These are phyloP conservation scores for Nettapus auritus DNA, from an alignment of 2,113 vertebrate species.

Conservation along the genomic window DNA sequence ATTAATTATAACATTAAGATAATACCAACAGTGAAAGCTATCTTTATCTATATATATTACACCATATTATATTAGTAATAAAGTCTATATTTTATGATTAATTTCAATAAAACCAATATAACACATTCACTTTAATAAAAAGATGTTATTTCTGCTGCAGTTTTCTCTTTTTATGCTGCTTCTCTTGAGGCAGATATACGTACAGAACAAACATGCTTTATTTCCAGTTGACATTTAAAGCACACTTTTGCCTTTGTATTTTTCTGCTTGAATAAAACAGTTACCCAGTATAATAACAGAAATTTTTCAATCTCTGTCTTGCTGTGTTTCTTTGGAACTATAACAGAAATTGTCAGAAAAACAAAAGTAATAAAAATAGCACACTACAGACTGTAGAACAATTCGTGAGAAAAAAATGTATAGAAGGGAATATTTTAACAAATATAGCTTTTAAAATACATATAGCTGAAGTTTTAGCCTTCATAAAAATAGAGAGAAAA, in stretches of 20 bases:
- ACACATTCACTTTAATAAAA: background rate
- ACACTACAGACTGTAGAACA: slow-evolving; percentile 53
- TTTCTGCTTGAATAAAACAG: slow-evolving; percentile 66
- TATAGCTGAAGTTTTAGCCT: background rate
- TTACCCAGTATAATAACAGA: slow-evolving; percentile 66
- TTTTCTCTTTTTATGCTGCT: background rate
- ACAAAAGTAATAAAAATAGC: slow-evolving; percentile 73
- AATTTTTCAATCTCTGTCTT: slow-evolving; percentile 60
- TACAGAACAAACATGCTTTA: slow-evolving; percentile 44
- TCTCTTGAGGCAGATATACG: slow-evolving; percentile 13
- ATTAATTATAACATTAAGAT: background rate
- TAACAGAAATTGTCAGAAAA: slow-evolving; percentile 70
- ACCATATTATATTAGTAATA: background rate
- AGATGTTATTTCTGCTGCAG: background rate
- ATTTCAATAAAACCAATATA: background rate
- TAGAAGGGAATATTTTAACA: slow-evolving; percentile 64
- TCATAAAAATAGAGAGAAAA: background rate
- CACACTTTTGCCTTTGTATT: slow-evolving; percentile 46
- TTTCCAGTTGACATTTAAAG: slow-evolving; percentile 72
- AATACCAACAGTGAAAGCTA: background rate
- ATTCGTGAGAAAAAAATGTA: slow-evolving; percentile 22
- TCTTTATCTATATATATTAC: background rate
- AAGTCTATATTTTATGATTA: background rate
- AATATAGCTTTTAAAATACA: background rate
- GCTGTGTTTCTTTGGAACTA: slow-evolving; percentile 54